Evolutionary conservation across 1,140 invertebrate genomes (phyloP), one percentile per base, ranked within the genome.

Genomic region (Colletes latitarsis): DNA sequence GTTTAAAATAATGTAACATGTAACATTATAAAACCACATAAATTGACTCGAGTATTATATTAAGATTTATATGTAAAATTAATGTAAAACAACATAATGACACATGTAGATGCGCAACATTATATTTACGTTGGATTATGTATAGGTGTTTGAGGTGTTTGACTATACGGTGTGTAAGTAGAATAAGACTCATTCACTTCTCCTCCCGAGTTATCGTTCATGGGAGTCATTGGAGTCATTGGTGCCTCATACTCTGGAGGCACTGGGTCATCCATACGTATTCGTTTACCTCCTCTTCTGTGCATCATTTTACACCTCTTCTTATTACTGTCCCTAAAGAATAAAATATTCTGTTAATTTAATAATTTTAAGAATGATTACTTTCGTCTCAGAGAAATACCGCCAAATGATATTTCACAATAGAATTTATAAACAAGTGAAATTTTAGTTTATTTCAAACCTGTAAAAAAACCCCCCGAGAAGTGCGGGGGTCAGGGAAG

Each of bases 211-310:
- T 89, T 91, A 49, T 95, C 95, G 69, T 88, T 91, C 90, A 96
- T 95, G 1, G 96, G 96, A 41, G 96, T 97, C 91, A 96, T 95
- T 3, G 96, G 96, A 30, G 96, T 97, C 96, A 96, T 96, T 0
- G 96, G 96, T 77, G 95, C 96, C 39, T 97, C 97, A 90, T 97
- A 97, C 90, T 97, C 97, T 30, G 96, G 96, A 67, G 97, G 97
- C 14, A 95, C 94, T 73, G 97, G 97, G 93, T 98, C 97, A 93
- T 98, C 97, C 96, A 98, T 97, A 60, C 97, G 96, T 89, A 98
- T 98, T 72, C 97, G 94, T 93, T 98, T 98, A 67, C 97, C 97
- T 85, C 97, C 97, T 79, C 96, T 94, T 82, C 96, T 95, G 91
- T 97, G 96, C 96, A 97, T 97, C 89, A 91, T 94, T 75, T 88